Evolutionary conservation across 2,797 vertebrate species (phyloP).

Genomic region (Rachycentron canadum): DNA sequence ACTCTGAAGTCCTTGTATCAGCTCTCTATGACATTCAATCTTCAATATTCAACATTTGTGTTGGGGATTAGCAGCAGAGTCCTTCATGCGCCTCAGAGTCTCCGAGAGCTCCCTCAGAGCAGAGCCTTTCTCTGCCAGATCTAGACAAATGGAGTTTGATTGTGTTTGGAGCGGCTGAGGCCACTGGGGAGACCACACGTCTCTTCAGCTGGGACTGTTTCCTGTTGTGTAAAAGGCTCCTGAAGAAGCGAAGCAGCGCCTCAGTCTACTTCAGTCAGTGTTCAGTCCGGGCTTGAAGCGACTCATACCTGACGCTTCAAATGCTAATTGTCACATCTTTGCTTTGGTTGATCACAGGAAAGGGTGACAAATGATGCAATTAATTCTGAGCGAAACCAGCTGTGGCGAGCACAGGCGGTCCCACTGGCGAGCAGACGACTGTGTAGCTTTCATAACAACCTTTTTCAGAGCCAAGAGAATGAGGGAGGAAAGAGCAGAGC

Average conservation of each 20-base stretch:
- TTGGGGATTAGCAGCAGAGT: too few relatives aligned
- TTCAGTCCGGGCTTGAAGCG: neutral
- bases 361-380: constrained; percentile 55
- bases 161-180: too few relatives aligned
- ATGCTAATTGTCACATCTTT: constrained; percentile 39
- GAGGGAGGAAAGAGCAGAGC: neutral
- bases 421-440: constrained; percentile 11
- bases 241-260: neutral
- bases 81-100: too few relatives aligned
- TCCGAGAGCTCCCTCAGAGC: too few relatives aligned
- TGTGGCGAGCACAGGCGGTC: constrained; percentile 13
- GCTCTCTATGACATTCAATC: too few relatives aligned
- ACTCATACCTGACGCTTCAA: constrained; percentile 23
- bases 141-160: too few relatives aligned
- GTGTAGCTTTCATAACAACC: constrained; percentile 22
- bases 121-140: too few relatives aligned
- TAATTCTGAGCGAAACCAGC: constrained; percentile 53
- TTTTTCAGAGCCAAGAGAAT: constrained; percentile 5
- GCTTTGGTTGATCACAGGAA: constrained; percentile 37
- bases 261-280: neutral
- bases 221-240: too few relatives aligned
- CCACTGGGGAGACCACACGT: too few relatives aligned
- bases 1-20: too few relatives aligned
- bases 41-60: too few relatives aligned
- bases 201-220: neutral